Conservation (phyloP, 1,140 invertebrate genomes). For the Leptoteleia sp. region DNA sequence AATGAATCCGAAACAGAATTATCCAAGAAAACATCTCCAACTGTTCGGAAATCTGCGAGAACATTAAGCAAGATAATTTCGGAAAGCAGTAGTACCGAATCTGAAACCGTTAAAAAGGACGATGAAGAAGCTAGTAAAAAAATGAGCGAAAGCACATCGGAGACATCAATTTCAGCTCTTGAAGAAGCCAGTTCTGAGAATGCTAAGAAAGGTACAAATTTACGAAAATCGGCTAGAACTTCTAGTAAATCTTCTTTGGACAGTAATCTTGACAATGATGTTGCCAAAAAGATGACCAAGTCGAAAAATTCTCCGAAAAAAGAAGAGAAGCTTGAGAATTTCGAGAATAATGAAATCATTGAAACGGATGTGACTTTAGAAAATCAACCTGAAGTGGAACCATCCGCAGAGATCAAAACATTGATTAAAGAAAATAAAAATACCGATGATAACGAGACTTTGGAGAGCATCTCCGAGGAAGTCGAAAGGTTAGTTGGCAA, state of each 20-base stretch:
- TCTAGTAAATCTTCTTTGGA: conserved; percentile 7
- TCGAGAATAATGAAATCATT: background rate
- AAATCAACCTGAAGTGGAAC: background rate
- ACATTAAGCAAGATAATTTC: conserved; percentile 51
- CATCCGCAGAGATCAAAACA: background rate
- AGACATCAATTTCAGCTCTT: background rate
- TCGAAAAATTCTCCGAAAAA: conserved; percentile 22
- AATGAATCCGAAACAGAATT: conserved; percentile 28
- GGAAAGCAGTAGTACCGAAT: conserved; percentile 18
- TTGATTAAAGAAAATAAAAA: background rate
- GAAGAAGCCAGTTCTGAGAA: background rate
- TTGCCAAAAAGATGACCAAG: conserved; percentile 5
- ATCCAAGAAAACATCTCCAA: conserved; percentile 41
- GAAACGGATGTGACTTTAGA: background rate
- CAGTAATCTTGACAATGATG: conserved; percentile 3
- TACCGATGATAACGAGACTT: conserved; percentile 69
- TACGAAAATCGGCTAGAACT: conserved; percentile 11
- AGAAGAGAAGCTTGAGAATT: conserved; percentile 13
- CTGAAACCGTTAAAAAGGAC: conserved; percentile 46
- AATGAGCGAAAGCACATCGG: background rate
- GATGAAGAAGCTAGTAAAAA: conserved; percentile 7
- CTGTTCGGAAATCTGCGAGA: conserved; percentile 64
- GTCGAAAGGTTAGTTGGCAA: conserved; percentile 72
- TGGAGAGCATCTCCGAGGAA: conserved; percentile 75
- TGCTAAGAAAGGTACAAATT: background rate